Evolutionary conservation across 1,140 invertebrate genomes (phyloP).

Genomic region (Drosophila nasuta): DNA sequence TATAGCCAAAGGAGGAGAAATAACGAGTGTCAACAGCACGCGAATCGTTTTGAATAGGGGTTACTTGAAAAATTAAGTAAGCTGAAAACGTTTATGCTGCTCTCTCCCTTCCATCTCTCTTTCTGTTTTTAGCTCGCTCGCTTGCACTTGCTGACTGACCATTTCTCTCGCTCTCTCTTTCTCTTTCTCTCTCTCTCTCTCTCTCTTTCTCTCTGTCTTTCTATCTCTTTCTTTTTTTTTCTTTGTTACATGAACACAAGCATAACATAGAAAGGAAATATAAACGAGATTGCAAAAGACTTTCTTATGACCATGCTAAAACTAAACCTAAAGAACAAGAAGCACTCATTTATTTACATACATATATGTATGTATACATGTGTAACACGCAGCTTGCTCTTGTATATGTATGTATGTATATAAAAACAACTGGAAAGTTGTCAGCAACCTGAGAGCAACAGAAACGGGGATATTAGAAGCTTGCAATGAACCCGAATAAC

Average conservation of each 20-base stretch:
- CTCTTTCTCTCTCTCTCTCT: background rate
- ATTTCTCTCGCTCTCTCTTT: background rate
- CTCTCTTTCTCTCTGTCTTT: background rate
- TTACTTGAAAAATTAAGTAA: constrained; percentile 66
- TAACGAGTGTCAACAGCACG: constrained; percentile 27
- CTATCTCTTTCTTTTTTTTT: background rate
- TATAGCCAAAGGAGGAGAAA: constrained; percentile 48
- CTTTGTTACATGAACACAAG: background rate
- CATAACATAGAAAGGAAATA: background rate
- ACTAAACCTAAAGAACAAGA: background rate
- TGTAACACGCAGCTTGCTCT: background rate
- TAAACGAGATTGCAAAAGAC: constrained; percentile 12
- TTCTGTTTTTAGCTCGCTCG: background rate
- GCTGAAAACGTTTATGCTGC: constrained; percentile 38
- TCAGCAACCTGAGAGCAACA: background rate
- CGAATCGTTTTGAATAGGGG: constrained; percentile 52
- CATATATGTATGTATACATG: constrained; percentile 4
- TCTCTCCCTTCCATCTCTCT: constrained; percentile 21
- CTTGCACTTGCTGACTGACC: background rate
- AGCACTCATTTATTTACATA: constrained; percentile 6
- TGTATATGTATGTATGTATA: constrained; percentile 4
- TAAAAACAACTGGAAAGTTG: constrained; percentile 6
- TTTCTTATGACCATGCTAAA: background rate
- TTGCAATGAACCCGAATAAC: background rate
- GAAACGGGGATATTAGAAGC: background rate